Base-by-base conservation (phyloP, 1,140 invertebrate species). In the Pomacea maculata region DNA sequence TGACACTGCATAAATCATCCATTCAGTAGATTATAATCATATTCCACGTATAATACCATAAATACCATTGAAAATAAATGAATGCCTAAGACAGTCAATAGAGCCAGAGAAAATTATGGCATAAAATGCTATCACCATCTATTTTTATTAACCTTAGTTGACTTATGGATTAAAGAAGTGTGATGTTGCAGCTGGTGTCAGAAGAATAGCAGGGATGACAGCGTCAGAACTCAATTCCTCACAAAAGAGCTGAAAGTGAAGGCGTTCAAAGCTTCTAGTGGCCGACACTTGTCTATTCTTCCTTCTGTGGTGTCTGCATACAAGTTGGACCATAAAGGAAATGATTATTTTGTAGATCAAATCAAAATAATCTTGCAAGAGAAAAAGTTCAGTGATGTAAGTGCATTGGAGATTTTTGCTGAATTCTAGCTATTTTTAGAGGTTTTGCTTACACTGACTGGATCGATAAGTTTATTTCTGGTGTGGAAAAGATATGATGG, bases 271-370 rank as follows among this genome's bases (percentile, higher is more conserved):
- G n/a, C 77, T 14, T 64, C 77, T 3, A 71, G 15, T 6, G 77
- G 77, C 17, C 67, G 57, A 12, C 77, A 78, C 67, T 29, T 19
- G 0, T 45, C 77, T 52, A 78, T 78, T n/a, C 68, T 78, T 78
- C 65, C 54, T 25, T 45, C 45, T 1, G 54, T 64, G 21, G 65
- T 52, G 25, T 70, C 63, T 7, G 77, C 77, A 14, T 78, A 54
- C 29, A 65, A 71, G 10, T 55, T 78, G 64, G 65, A 78, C n/a
- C 29, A n/a, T 11, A 25, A 55, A 8, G 67, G 54, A 65, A 78
- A 71, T n/a, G 77, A 78, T 11, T 45, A 70, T 64, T 78, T 78
- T 57, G 65, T 78, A 6, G 45, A 52, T 3, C 17, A 70, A 19
- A n/a, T 78, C 12, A n/a, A n/a, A 12, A 45, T 14, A 9, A 54